Percentiles rank a stretch among this genome's conserved stretches.
phyloP scores from a whole-genome alignment of 1,140 invertebrate genomes.

The Temnothorax longispinosus region DNA sequence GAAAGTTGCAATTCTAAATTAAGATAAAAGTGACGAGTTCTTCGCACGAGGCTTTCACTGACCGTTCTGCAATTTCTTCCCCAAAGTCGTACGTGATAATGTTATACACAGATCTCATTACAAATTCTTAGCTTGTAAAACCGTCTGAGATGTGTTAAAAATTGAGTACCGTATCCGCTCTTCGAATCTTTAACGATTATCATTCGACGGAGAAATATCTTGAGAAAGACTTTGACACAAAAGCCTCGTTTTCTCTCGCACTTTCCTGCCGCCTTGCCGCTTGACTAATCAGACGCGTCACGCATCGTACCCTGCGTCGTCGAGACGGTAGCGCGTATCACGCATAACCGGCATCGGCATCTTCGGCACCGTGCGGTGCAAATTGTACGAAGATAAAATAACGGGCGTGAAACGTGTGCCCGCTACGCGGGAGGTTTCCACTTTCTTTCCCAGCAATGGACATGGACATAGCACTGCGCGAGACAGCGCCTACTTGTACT shows the following conservation, averaged over 20 bases:
- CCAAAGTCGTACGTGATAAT: not conserved
- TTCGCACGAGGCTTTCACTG: not conserved
- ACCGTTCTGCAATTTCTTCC: not conserved
- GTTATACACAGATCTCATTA: not conserved
- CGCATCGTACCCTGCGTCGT: slow-evolving; percentile 51
- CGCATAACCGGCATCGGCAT: slow-evolving; percentile 27
- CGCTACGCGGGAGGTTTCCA: not conserved
- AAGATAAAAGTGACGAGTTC: not conserved
- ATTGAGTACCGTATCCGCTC: not conserved
- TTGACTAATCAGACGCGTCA: slow-evolving; percentile 73
- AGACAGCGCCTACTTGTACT: not conserved
- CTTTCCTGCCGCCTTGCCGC: slow-evolving; percentile 78
- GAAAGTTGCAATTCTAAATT: slow-evolving; percentile 1
- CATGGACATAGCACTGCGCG: too few relatives aligned
- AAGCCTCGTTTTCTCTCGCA: slow-evolving; percentile 82
- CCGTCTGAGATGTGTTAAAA: not conserved
- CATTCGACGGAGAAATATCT: slow-evolving; percentile 63
- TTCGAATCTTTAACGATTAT: slow-evolving; percentile 14
- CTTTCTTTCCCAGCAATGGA: slow-evolving; percentile 14
- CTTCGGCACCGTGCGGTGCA: slow-evolving; percentile 17
- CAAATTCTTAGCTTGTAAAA: not conserved
- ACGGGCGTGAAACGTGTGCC: slow-evolving; percentile 1
- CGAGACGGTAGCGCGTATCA: slow-evolving; percentile 52
- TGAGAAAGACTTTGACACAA: slow-evolving; percentile 79
- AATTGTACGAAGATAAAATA: slow-evolving; percentile 43